These are phyloP conservation scores for Sclerodermus sp. DNA, from an alignment of 2,888 invertebrate genomes.

Conservation along the genomic window DNA sequence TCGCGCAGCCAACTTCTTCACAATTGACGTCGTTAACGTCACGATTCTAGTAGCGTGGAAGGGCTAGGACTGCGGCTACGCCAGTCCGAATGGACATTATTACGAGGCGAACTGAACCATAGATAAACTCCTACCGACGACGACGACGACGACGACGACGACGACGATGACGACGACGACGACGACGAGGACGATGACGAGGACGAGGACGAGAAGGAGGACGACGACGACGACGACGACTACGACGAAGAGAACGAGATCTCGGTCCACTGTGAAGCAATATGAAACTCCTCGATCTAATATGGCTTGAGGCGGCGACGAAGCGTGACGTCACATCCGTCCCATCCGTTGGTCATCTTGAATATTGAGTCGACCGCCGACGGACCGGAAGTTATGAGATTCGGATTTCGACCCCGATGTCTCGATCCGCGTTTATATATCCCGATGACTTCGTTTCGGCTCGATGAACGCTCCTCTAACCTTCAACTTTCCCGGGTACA, in stretches of 20 bases:
- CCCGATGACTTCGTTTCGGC: constrained; percentile 32
- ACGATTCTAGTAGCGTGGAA: constrained; percentile 7
- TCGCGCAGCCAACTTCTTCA: constrained; percentile 13
- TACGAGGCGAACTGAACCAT: constrained; percentile 45
- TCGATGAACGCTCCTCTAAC: constrained; percentile 26
- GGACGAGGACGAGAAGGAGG: too few relatives aligned
- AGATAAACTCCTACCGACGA: constrained; percentile 34
- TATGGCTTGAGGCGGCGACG: constrained; percentile 56
- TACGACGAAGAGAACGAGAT: constrained; percentile 18
- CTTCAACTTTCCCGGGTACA: constrained; percentile 14
- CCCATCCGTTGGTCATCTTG: constrained; percentile 54
- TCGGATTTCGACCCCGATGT: constrained; percentile 45
- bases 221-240: too few relatives aligned
- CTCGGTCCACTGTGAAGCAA: constrained; percentile 39
- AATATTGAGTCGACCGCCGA: constrained; percentile 54
- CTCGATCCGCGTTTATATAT: constrained; percentile 33
- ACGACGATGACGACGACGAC: too few relatives aligned
- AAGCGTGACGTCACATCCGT: constrained; percentile 56
- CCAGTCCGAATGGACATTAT: constrained; percentile 43
- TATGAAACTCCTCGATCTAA: constrained; percentile 56
- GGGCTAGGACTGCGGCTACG: background rate
- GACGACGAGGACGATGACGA: too few relatives aligned
- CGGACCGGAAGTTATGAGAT: constrained; percentile 57
- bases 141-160: too few relatives aligned
- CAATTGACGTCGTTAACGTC: constrained; percentile 29